Evolutionary conservation across 2,797 vertebrate species (phyloP).

Genomic region (Petrocephalus sullivani): DNA sequence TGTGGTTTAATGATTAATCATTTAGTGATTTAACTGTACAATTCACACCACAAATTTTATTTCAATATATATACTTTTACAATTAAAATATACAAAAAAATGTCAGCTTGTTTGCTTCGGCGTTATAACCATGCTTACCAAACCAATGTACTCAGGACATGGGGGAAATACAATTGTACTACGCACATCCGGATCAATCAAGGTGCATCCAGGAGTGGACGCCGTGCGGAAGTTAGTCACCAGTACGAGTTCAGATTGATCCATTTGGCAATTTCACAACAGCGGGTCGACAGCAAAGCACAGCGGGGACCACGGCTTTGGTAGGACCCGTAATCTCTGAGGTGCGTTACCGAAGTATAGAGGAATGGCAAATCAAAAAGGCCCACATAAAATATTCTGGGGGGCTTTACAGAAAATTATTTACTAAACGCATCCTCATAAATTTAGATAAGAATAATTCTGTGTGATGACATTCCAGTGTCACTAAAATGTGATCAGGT

Average conservation of each 20-base stretch:
- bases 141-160: neutral
- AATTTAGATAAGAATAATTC: constrained; percentile 41
- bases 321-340: constrained; percentile 41
- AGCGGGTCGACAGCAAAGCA: constrained; percentile 23
- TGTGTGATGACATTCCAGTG: constrained; percentile 40
- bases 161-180: neutral
- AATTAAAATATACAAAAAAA: neutral
- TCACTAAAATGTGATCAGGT: constrained; percentile 33
- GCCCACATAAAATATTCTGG: constrained; percentile 35
- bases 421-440: constrained; percentile 40
- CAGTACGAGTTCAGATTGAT: constrained; percentile 50
- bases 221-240: constrained; percentile 31
- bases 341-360: constrained; percentile 44
- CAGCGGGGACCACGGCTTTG: constrained; percentile 38
- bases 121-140: neutral
- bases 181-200: neutral
- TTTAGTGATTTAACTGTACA: neutral
- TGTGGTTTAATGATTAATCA: neutral
- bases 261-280: constrained; percentile 39
- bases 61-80: neutral
- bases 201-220: neutral
- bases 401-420: constrained; percentile 39
- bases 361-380: constrained; percentile 46
- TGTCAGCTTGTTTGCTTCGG: neutral
- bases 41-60: neutral